Evolutionary conservation across 2,113 vertebrate species (phyloP).

Genomic region (Azemiops feae): DNA sequence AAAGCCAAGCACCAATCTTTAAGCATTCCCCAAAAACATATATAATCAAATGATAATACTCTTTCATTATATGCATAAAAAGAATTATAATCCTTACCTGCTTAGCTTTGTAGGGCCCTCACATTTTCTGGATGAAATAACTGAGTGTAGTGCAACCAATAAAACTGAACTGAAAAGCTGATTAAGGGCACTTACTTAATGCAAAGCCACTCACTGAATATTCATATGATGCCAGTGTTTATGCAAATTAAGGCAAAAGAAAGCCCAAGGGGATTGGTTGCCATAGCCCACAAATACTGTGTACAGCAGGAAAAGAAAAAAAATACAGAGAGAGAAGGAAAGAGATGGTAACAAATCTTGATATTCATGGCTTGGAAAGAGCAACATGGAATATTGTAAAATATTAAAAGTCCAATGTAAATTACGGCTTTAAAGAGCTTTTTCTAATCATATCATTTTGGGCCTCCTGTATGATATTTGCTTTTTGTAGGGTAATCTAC

Average conservation of each 20-base stretch:
- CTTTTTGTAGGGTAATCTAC: conserved; percentile 44
- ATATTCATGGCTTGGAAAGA: conserved; percentile 58
- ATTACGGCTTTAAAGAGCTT: conserved; percentile 55
- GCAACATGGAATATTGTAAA: conserved; percentile 51
- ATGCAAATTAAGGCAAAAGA: conserved; percentile 87
- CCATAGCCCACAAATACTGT: conserved; percentile 65
- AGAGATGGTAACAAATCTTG: conserved; percentile 61
- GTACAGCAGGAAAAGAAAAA: conserved; percentile 54
- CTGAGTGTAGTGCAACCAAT: conserved; percentile 77
- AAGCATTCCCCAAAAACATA: conserved; percentile 57
- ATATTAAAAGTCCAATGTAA: conserved; percentile 56
- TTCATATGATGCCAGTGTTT: conserved; percentile 95
- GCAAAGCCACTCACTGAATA: conserved; percentile 88
- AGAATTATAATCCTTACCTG: conserved; percentile 81
- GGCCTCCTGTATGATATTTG: conserved; percentile 43
- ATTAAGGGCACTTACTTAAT: conserved; percentile 87
- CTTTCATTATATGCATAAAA: conserved; percentile 67
- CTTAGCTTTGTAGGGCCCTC: conserved; percentile 73
- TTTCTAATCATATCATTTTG: conserved; percentile 62
- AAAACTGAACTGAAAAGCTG: conserved; percentile 90
- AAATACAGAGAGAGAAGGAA: neutral
- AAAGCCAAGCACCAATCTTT: conserved; percentile 40
- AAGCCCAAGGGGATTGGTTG: conserved; percentile 72
- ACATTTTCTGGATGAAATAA: conserved; percentile 82
- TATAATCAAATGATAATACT: conserved; percentile 67